These are phyloP conservation scores for Valencia hispanica DNA, from an alignment of 2,797 vertebrate genomes.

Conservation along the genomic window DNA sequence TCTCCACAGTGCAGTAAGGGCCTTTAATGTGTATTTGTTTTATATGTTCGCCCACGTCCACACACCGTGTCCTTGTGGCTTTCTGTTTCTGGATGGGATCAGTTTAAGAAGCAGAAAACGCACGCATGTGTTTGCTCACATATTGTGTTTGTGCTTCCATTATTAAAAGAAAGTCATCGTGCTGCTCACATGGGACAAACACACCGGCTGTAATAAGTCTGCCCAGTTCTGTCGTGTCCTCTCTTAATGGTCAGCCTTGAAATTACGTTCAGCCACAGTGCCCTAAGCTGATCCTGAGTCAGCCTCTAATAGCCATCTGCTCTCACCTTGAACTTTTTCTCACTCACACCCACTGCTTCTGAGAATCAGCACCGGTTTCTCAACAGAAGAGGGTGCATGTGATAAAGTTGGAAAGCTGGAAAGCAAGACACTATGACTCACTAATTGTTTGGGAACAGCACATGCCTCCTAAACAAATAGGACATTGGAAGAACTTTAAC, in stretches of 20 bases:
- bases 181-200: conserved; percentile 55
- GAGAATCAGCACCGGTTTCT: conserved; percentile 40
- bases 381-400: conserved; percentile 31
- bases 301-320: conserved; percentile 40
- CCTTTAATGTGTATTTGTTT: conserved; percentile 38
- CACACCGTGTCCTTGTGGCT: background rate
- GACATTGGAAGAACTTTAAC: background rate
- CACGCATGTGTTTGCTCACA: conserved; percentile 16
- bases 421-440: conserved; percentile 41
- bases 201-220: conserved; percentile 66
- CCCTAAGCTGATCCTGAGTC: conserved; percentile 48
- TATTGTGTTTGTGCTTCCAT: conserved; percentile 11
- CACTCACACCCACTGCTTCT: conserved; percentile 37
- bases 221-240: conserved; percentile 44
- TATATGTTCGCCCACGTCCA: background rate
- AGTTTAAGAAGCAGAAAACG: conserved; percentile 31
- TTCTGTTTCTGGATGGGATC: conserved; percentile 15
- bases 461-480: conserved; percentile 1
- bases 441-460: conserved; percentile 7
- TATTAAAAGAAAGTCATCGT: conserved; percentile 50
- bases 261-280: conserved; percentile 53
- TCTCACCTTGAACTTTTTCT: conserved; percentile 66
- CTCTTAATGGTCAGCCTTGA: conserved; percentile 64
- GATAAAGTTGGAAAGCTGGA: conserved; percentile 3
- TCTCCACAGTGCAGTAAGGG: conserved; percentile 59